These are phyloP conservation scores for Nothura maculosa DNA, from an alignment of 2,797 vertebrate genomes.

Conservation along the genomic window DNA sequence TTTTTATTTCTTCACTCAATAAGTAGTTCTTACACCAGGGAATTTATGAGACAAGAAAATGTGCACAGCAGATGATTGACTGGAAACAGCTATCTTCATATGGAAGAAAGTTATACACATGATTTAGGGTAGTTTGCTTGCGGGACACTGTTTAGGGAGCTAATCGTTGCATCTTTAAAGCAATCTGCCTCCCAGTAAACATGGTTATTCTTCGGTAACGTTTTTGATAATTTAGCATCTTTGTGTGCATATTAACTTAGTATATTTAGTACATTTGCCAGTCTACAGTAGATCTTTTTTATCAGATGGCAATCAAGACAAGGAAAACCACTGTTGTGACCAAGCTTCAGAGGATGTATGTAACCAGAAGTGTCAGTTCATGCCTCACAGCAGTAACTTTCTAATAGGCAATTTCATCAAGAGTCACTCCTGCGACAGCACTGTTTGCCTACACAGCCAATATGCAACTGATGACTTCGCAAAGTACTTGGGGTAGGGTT, in stretches of 20 bases:
- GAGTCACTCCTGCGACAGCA: neutral
- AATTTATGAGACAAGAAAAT: neutral
- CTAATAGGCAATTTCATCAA: neutral
- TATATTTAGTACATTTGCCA: neutral
- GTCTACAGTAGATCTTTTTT: neutral
- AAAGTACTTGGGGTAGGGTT: neutral
- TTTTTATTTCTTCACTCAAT: neutral
- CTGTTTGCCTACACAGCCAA: neutral
- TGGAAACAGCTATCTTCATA: neutral
- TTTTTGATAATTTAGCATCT: neutral
- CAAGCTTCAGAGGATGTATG: neutral
- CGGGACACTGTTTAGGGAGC: neutral
- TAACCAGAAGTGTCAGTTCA: neutral
- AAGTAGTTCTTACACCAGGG: neutral
- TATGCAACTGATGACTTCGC: neutral
- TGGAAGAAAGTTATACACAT: neutral
- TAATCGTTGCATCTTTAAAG: neutral
- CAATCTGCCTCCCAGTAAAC: neutral
- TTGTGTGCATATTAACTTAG: neutral
- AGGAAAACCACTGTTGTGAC: neutral
- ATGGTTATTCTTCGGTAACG: neutral
- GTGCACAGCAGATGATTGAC: neutral
- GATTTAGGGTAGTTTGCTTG: neutral
- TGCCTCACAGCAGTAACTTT: neutral
- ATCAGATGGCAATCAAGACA: neutral